Percentiles rank a stretch among this genome's conserved stretches.
Evolutionary conservation across 2,888 invertebrate species (phyloP).

Genomic region (Xiphydria camelus): DNA sequence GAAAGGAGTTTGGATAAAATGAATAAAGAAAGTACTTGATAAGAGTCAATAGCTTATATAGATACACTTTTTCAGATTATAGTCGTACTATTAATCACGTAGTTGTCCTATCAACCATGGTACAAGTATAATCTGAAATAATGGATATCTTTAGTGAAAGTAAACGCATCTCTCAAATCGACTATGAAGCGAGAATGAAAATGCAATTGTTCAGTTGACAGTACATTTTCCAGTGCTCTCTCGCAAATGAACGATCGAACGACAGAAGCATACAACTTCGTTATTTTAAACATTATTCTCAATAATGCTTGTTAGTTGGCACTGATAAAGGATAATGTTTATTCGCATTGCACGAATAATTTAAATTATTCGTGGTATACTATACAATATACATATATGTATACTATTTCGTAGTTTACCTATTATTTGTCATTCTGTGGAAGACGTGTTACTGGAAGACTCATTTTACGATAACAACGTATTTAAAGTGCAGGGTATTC

Average conservation of each 20-base stretch:
- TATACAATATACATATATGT: no score
- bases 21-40: no score
- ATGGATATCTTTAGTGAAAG: neutral
- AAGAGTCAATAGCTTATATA: neutral
- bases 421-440: slow-evolving; percentile 33
- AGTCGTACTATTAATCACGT: no score
- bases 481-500: slow-evolving; percentile 14
- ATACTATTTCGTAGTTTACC: no score
- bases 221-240: neutral
- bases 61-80: no score
- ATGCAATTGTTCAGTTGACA: neutral
- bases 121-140: neutral
- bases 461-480: slow-evolving; percentile 24
- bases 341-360: no score
- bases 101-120: no score
- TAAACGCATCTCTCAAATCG: slow-evolving; percentile 2
- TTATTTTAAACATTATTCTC: slow-evolving; percentile 4
- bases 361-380: no score
- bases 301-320: neutral
- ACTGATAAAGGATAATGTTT: no score
- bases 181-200: neutral
- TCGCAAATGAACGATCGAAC: neutral
- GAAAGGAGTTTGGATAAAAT: neutral
- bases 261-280: neutral
- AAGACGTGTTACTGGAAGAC: slow-evolving; percentile 52